phyloP scores from a whole-genome alignment of 2,797 vertebrate genomes.

The Linurgus olivaceus region DNA sequence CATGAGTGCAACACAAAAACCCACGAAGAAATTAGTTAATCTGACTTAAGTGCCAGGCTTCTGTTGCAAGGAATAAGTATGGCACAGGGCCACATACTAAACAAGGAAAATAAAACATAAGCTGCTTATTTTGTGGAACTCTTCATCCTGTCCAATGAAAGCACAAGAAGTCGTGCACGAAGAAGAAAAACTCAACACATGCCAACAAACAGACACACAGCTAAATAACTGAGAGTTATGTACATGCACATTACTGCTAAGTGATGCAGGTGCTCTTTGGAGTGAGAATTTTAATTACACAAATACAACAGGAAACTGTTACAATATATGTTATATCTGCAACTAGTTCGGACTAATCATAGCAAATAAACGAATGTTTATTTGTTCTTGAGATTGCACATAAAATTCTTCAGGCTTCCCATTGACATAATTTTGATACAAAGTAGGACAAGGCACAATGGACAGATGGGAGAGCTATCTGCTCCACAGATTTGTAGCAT shows the following conservation, averaged over 20 bases:
- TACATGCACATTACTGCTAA: background rate
- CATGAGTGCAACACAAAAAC: background rate
- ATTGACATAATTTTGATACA: constrained; percentile 31
- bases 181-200: background rate
- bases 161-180: background rate
- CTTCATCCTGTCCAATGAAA: background rate
- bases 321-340: background rate
- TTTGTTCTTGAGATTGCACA: constrained; percentile 4
- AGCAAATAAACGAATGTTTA: constrained; percentile 43
- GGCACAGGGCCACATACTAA: constrained; percentile 2
- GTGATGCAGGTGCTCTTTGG: background rate
- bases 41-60: constrained; percentile 12
- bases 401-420: constrained; percentile 47
- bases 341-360: background rate
- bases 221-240: background rate
- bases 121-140: constrained; percentile 7
- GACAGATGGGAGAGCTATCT: constrained; percentile 55
- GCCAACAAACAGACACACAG: background rate
- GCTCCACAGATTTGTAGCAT: constrained; percentile 49
- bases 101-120: constrained; percentile 22
- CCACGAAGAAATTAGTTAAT: constrained; percentile 33
- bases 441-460: constrained; percentile 55
- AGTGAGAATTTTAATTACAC: background rate
- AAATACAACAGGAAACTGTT: background rate
- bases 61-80: background rate